phyloP scores from a whole-genome alignment of 2,888 invertebrate genomes.

The Meiosimyza platycephala region DNA sequence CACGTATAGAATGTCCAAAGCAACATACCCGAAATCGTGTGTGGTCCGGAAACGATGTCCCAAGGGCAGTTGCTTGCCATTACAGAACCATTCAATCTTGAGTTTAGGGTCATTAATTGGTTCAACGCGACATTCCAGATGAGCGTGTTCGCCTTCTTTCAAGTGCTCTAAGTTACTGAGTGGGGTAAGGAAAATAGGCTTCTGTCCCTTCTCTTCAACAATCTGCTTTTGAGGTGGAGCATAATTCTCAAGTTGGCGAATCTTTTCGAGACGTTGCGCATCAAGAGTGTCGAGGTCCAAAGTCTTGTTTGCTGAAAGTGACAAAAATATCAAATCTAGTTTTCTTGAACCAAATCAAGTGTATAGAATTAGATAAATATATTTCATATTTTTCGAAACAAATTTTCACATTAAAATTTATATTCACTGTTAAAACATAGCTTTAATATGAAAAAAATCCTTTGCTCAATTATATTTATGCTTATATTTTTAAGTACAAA shows the following conservation, averaged over 20 bases:
- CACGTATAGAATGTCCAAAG: slow-evolving; percentile 89
- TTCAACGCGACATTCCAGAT: slow-evolving; percentile 91
- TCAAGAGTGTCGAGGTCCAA: slow-evolving; percentile 90
- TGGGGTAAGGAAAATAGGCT: slow-evolving; percentile 92
- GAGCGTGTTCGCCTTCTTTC: slow-evolving; percentile 90
- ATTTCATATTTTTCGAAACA: too few species aligned
- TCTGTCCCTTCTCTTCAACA: slow-evolving; percentile 82
- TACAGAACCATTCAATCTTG: slow-evolving; percentile 95
- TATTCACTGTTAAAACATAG: too few species aligned
- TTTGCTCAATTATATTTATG: too few species aligned
- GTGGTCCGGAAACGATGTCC: slow-evolving; percentile 93
- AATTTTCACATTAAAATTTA: too few species aligned
- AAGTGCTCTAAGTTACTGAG: slow-evolving; percentile 87
- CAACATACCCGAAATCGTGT: slow-evolving; percentile 98
- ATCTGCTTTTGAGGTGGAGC: slow-evolving; percentile 80
- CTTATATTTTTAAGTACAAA: too few species aligned
- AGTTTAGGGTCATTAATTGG: slow-evolving; percentile 91
- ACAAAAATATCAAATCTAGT: too few species aligned
- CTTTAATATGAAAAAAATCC: too few species aligned
- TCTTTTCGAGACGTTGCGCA: slow-evolving; percentile 89
- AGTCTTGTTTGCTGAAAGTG: slow-evolving; percentile 79
- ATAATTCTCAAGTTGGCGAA: slow-evolving; percentile 85
- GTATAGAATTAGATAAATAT: too few species aligned
- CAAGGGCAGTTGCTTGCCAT: slow-evolving; percentile 88
- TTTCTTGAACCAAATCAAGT: too few species aligned